phyloP scores from a whole-genome alignment of 2,888 invertebrate genomes.

The Acrocyrtus sp. region DNA sequence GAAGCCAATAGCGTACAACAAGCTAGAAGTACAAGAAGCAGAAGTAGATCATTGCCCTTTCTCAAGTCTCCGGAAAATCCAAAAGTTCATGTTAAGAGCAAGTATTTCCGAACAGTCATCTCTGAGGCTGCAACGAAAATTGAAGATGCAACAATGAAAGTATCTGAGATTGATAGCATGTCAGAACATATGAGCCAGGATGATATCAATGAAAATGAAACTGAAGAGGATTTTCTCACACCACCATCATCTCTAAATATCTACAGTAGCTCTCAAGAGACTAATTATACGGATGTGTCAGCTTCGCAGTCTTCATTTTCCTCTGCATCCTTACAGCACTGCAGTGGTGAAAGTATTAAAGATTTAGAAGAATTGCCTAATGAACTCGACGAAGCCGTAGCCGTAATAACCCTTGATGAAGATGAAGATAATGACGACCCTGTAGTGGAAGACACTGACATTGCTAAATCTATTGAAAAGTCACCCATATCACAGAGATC shows the following conservation, averaged over 20 bases:
- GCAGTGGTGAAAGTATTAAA: background rate
- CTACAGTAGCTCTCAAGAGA: conserved; percentile 16
- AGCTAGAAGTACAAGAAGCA: conserved; percentile 4
- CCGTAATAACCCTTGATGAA: conserved; percentile 10
- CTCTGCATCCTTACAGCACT: background rate
- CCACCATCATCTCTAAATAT: conserved; percentile 20
- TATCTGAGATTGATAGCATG: background rate
- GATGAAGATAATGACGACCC: conserved; percentile 18
- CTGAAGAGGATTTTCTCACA: background rate
- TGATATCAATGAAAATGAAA: background rate
- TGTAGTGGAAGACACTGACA: background rate
- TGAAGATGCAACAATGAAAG: background rate
- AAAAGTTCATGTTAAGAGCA: conserved; percentile 28
- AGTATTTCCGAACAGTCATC: conserved; percentile 20
- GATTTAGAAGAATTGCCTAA: background rate
- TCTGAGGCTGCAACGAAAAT: background rate
- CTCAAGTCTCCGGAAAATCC: conserved; percentile 25
- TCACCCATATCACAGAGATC: background rate
- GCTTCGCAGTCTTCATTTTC: background rate
- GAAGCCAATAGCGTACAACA: background rate
- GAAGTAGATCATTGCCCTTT: conserved; percentile 14
- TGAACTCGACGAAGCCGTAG: background rate
- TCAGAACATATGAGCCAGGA: background rate
- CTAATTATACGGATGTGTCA: background rate
- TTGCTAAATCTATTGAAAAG: background rate